phyloP scores from a whole-genome alignment of 92 coral and sea anemone species.

The Diadumene lineata region DNA sequence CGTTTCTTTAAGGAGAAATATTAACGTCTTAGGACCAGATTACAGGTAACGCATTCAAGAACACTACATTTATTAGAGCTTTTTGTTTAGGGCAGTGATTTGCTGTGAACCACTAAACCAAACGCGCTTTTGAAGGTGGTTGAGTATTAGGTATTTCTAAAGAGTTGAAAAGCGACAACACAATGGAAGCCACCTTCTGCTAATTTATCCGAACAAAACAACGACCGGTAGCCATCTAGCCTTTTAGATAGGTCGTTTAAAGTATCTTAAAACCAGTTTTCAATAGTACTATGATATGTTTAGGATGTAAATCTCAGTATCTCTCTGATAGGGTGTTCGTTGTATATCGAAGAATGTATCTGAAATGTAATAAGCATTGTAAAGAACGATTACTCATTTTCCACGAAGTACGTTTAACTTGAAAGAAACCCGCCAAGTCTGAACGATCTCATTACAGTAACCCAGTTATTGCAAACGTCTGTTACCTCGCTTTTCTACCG shows the following conservation, averaged over 20 bases:
- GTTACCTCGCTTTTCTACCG: constrained; percentile 35
- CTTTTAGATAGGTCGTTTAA: neutral
- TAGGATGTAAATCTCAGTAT: constrained; percentile 24
- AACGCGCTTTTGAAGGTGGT: constrained; percentile 41
- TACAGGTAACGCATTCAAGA: constrained; percentile 37
- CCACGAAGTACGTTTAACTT: constrained; percentile 15
- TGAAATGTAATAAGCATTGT: constrained; percentile 25
- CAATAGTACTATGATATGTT: constrained; percentile 12
- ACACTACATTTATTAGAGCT: constrained; percentile 17
- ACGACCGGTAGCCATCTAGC: constrained; percentile 1
- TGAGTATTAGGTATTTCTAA: constrained; percentile 36
- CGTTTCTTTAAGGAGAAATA: neutral
- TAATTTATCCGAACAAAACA: constrained; percentile 39
- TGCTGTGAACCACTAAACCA: constrained; percentile 14
- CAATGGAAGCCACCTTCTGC: constrained; percentile 33
- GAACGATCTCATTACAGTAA: constrained; percentile 30
- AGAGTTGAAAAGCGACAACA: constrained; percentile 38
- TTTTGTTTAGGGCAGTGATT: constrained; percentile 30
- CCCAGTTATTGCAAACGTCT: constrained; percentile 32
- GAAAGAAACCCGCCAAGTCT: constrained; percentile 34
- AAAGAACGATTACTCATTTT: constrained; percentile 23
- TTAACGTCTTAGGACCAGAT: constrained; percentile 50
- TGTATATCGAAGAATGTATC: constrained; percentile 29
- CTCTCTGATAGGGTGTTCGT: constrained; percentile 18
- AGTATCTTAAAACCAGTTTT: constrained; percentile 8